These are phyloP conservation scores for Drosophila rubida DNA, from an alignment of 2,888 invertebrate species.

Conservation along the genomic window DNA sequence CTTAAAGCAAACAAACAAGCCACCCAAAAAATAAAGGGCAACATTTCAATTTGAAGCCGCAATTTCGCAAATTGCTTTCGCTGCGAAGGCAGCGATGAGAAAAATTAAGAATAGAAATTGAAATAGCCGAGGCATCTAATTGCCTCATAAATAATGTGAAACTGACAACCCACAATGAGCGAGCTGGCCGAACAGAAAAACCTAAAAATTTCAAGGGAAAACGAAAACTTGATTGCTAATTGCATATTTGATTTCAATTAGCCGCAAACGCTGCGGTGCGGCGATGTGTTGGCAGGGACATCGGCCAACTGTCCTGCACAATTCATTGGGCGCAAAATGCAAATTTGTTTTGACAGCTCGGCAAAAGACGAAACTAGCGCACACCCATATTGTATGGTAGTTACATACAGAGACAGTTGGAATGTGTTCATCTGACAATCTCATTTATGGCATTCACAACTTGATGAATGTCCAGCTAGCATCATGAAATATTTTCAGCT, in stretches of 20 bases:
- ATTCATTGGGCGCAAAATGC: slow-evolving; percentile 48
- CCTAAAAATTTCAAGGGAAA: slow-evolving; percentile 17
- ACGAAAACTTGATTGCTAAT: slow-evolving; percentile 53
- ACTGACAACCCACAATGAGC: slow-evolving; percentile 6
- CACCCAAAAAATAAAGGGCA: background rate
- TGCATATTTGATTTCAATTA: slow-evolving; percentile 76
- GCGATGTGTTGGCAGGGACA: background rate
- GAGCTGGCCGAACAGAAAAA: slow-evolving; percentile 9
- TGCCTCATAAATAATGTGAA: slow-evolving; percentile 65
- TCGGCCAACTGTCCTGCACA: slow-evolving; percentile 10
- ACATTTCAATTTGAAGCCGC: slow-evolving; percentile 35
- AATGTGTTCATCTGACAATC: slow-evolving; percentile 57
- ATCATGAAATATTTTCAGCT: slow-evolving; percentile 55
- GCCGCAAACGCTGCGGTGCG: slow-evolving; percentile 4
- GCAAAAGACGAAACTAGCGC: slow-evolving; percentile 6
- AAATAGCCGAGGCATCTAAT: slow-evolving; percentile 52
- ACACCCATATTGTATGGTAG: background rate
- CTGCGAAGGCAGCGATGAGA: slow-evolving; percentile 6
- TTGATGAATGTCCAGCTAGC: slow-evolving; percentile 63
- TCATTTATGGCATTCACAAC: slow-evolving; percentile 59
- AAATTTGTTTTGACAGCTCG: slow-evolving; percentile 64
- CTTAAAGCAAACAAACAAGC: slow-evolving; percentile 7
- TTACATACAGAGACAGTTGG: slow-evolving; percentile 13
- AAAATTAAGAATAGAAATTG: slow-evolving; percentile 19
- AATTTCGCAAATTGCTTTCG: slow-evolving; percentile 30